A percentile compares a stretch with the other conserved stretches of the same genome.
phyloP scores from a whole-genome alignment of 2,888 invertebrate genomes.

The Orchestes rusci region DNA sequence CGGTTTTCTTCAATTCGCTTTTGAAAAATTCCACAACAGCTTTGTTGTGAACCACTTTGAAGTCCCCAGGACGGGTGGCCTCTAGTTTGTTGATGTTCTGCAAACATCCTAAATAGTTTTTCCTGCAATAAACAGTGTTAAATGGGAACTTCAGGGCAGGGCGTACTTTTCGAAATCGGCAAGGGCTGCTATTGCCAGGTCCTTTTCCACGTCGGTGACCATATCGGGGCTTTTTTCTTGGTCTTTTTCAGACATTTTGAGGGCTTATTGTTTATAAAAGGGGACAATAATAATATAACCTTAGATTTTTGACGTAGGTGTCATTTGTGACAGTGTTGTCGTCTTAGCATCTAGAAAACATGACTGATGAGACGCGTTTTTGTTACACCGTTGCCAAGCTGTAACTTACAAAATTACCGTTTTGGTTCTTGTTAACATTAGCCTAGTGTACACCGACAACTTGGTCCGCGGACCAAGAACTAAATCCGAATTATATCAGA shows the following conservation, averaged over 20 bases:
- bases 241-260: constrained; percentile 11
- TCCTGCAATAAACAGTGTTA: constrained; percentile 34
- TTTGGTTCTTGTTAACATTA: no score
- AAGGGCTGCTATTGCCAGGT: constrained; percentile 39
- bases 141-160: neutral
- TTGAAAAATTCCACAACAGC: constrained; percentile 76
- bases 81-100: constrained; percentile 61
- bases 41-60: constrained; percentile 75
- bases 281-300: no score
- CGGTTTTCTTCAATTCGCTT: constrained; percentile 64
- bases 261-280: neutral
- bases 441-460: no score
- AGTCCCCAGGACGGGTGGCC: constrained; percentile 53
- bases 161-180: constrained; percentile 41
- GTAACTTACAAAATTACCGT: no score
- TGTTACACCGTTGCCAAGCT: no score
- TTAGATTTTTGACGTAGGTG: no score
- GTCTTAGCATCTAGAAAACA: no score
- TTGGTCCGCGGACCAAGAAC: no score
- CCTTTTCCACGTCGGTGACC: constrained; percentile 40
- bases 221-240: constrained; percentile 34
- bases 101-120: constrained; percentile 55
- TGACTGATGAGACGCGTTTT: no score
- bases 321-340: no score
- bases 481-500: no score